Base-by-base conservation (phyloP, 2,888 invertebrate genomes). In the Acronicta aceris region DNA sequence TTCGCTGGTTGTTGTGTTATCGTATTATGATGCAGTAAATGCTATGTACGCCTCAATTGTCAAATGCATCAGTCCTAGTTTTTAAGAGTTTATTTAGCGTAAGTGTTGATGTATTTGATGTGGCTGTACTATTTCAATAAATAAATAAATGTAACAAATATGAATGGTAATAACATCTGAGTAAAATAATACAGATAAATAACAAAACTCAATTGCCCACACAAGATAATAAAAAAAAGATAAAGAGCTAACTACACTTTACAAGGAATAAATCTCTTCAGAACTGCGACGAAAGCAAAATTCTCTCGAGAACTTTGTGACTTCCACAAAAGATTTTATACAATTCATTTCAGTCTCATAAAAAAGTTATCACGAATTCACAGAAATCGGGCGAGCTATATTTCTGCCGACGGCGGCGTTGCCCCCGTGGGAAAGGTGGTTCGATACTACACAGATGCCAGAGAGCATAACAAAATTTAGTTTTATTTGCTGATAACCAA, bases 291-390 rank as follows among this genome's bases (percentile, higher is more conserved):
- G 88, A 89, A 90, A 90, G 87, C 85, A 85, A 87, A 86, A 90
- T 86, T 87, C 86, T 85, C 85, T 79, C 76, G 84, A 88, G 86
- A 87, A 89, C 87, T 91, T 91, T 90, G 88, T 86, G 89, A 88
- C 86, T 90, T 84, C 84, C 85, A 91, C 89, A 89, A 91, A 91
- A 91, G 90, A 89, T 90, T 91, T 91, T 89, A 89, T 89, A 91
- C 90, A 92, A 92, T 92, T 91, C 90, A 92, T 92, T 92, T 90
- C 88, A 85, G 87, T 86, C 85, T 88, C 89, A 90, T 92, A 93
- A 92, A 92, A 92, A 93, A 91, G 90, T 92, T 92, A 92, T 91
- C 90, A 89, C 88, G 85, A 85, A 90, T 92, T 92, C 91, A 87
- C 89, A 91, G 91, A 89, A 90, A 89, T 87, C 87, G 87, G 83